Evolutionary conservation across 2,797 vertebrate genomes (phyloP).

Genomic region (Morus bassanus): DNA sequence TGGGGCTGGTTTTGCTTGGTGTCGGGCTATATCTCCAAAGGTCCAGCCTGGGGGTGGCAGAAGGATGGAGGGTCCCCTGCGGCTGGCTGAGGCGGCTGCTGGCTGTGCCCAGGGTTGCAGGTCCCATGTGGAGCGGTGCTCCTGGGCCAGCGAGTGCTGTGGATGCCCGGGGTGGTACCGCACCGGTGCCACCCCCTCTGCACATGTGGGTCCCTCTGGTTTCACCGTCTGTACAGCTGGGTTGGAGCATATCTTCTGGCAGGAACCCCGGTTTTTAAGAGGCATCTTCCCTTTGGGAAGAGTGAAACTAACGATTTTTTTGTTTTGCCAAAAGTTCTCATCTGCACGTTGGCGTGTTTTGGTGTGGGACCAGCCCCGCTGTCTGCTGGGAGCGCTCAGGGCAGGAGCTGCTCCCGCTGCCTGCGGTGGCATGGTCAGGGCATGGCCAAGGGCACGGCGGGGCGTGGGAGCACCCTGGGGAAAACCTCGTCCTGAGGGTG

Average conservation of each 20-base stretch:
- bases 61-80: not conserved
- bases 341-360: not conserved
- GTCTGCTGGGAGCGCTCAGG: rapidly evolving
- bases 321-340: not conserved
- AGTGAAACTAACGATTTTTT: not conserved
- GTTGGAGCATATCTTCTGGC: not conserved
- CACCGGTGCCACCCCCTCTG: not conserved
- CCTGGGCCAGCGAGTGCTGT: not conserved
- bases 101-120: not conserved
- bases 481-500: not conserved
- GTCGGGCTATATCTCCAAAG: not conserved
- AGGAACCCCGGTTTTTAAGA: not conserved
- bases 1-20: not conserved
- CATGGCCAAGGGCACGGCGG: rapidly evolving
- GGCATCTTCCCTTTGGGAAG: not conserved
- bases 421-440: rapidly evolving
- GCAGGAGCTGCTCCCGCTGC: not conserved
- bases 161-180: not conserved
- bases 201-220: rapidly evolving
- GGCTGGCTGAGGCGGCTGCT: not conserved
- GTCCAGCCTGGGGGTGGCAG: not conserved
- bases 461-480: rapidly evolving
- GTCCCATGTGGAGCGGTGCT: rapidly evolving
- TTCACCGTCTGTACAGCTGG: not conserved
- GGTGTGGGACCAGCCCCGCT: rapidly evolving